Evolutionary conservation across 2,113 vertebrate genomes (phyloP).

Genomic region (Callocephalon fimbriatum): DNA sequence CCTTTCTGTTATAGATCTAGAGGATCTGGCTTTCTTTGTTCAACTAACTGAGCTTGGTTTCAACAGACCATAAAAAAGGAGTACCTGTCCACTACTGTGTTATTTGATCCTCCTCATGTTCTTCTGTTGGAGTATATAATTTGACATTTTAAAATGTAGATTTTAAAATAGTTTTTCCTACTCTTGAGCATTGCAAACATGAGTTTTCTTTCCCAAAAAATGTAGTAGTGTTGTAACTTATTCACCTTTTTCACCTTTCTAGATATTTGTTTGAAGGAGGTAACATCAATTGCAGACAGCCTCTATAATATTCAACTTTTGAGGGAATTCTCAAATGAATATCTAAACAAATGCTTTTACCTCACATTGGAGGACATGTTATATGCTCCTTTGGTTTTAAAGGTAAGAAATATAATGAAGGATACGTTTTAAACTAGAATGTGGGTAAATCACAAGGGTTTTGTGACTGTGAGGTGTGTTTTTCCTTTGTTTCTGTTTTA

Average conservation of each 20-base stretch:
- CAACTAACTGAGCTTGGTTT: not conserved
- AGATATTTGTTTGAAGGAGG: constrained; percentile 97
- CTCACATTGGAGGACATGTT: constrained; percentile 92
- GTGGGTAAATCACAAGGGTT: not conserved
- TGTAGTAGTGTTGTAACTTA: not conserved
- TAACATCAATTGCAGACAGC: constrained; percentile 89
- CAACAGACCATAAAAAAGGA: not conserved
- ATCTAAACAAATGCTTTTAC: constrained; percentile 91
- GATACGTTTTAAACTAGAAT: not conserved
- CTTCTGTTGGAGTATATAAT: not conserved
- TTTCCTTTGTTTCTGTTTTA: constrained; percentile 28
- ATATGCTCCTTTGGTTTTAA: constrained; percentile 89
- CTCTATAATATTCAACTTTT: constrained; percentile 93
- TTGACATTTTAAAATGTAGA: not conserved
- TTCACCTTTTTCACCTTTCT: not conserved
- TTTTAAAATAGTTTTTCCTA: not conserved
- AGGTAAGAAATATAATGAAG: constrained; percentile 75
- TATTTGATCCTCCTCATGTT: not conserved
- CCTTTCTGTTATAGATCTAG: not conserved
- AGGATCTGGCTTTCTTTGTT: not conserved
- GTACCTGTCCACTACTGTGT: not conserved
- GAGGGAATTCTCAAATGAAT: constrained; percentile 88
- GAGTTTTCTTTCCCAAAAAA: not conserved
- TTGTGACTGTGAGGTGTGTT: not conserved
- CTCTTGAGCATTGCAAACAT: not conserved